Percentiles rank a stretch among this genome's conserved stretches.
Conservation (phyloP, 2,888 invertebrate species). For the Andrena marginata region DNA sequence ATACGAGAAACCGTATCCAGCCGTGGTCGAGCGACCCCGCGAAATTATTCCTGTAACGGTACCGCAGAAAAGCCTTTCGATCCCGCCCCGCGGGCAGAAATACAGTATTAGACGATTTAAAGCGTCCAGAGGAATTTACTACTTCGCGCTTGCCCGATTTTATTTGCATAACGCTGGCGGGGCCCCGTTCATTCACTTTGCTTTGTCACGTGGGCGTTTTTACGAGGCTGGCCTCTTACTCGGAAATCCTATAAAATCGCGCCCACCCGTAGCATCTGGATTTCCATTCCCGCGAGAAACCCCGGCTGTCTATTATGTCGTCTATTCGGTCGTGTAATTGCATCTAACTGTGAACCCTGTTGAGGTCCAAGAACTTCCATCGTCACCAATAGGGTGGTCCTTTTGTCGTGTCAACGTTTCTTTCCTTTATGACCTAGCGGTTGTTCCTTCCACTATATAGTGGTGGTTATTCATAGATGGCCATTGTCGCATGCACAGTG, state of each 20-base stretch:
- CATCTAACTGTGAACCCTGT: constrained; percentile 72
- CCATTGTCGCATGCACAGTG: not conserved
- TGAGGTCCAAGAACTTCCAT: constrained; percentile 14
- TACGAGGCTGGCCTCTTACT: constrained; percentile 55
- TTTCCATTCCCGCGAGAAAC: constrained; percentile 77
- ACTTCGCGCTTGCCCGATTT: constrained; percentile 63
- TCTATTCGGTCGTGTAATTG: constrained; percentile 77
- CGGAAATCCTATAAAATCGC: constrained; percentile 68
- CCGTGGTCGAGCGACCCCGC: constrained; percentile 47
- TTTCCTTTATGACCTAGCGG: not conserved
- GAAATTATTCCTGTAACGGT: constrained; percentile 68
- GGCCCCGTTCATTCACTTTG: constrained; percentile 31
- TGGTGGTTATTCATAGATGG: not conserved
- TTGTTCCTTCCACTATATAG: not conserved
- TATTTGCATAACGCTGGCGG: constrained; percentile 66
- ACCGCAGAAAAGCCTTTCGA: constrained; percentile 39
- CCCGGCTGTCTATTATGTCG: constrained; percentile 73
- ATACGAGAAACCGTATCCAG: constrained; percentile 61
- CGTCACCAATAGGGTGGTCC: not conserved
- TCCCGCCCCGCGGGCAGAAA: constrained; percentile 55
- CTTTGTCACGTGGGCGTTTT: constrained; percentile 69
- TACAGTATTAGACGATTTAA: constrained; percentile 62
- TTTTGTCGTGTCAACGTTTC: not conserved
- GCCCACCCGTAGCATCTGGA: constrained; percentile 72
- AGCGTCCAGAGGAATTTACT: constrained; percentile 63